A percentile compares a stretch with the other conserved stretches of the same genome.
These are phyloP conservation scores for Drosophila tropicalis DNA, from an alignment of 1,140 invertebrate genomes.

Conservation along the genomic window DNA sequence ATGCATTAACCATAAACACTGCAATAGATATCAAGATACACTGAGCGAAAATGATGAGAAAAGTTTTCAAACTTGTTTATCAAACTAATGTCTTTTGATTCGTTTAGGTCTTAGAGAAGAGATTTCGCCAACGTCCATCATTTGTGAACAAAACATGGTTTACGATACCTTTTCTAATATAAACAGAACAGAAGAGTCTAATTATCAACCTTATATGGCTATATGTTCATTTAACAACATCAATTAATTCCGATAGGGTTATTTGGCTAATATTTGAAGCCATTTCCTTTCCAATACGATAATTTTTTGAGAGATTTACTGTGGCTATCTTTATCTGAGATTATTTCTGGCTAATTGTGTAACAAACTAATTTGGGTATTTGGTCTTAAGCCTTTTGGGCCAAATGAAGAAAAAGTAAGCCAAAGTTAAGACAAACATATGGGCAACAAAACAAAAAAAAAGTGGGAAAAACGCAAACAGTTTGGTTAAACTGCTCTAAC, in stretches of 20 bases:
- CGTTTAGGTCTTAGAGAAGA: not conserved
- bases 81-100: not conserved
- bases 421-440: conserved; percentile 34
- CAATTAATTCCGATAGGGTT: too few relatives aligned
- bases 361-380: conserved; percentile 55
- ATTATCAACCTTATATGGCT: too few relatives aligned
- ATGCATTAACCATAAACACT: conserved; percentile 25
- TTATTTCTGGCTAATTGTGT: conserved; percentile 62
- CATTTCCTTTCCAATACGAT: too few relatives aligned
- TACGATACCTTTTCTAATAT: too few relatives aligned
- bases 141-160: too few relatives aligned
- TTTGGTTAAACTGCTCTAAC: conserved; percentile 25
- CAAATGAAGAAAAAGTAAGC: conserved; percentile 33
- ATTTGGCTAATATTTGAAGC: too few relatives aligned
- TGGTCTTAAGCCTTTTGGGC: conserved; percentile 37
- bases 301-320: too few relatives aligned
- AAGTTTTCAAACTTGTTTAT: too few relatives aligned
- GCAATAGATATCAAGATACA: not conserved
- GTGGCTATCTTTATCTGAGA: conserved; percentile 11
- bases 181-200: too few relatives aligned
- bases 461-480: not conserved
- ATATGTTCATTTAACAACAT: too few relatives aligned
- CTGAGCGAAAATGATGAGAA: not conserved
- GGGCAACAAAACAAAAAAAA: not conserved
- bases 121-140: too few relatives aligned